These are phyloP conservation scores for Anas georgica DNA, from an alignment of 2,797 vertebrate genomes.

Conservation along the genomic window DNA sequence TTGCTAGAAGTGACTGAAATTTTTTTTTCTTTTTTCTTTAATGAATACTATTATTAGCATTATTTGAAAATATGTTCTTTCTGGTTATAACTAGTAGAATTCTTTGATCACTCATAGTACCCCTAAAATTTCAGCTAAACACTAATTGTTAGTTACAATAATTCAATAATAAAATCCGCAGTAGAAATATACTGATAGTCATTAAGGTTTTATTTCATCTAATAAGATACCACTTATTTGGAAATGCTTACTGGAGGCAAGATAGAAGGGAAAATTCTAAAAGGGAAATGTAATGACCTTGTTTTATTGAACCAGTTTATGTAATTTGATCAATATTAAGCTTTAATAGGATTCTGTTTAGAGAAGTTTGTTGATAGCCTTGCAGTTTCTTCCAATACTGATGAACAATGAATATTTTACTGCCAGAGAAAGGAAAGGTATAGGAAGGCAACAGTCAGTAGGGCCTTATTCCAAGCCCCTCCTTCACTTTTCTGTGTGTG, in stretches of 20 bases:
- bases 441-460: background rate
- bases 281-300: conserved; percentile 49
- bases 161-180: conserved; percentile 20
- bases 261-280: conserved; percentile 8
- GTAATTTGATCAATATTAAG: conserved; percentile 63
- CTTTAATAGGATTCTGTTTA: conserved; percentile 50
- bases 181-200: conserved; percentile 3
- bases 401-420: background rate
- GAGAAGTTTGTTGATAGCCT: conserved; percentile 44
- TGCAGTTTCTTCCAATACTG: conserved; percentile 31
- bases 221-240: conserved; percentile 19
- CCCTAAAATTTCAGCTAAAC: background rate
- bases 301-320: conserved; percentile 61
- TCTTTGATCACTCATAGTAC: background rate
- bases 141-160: conserved; percentile 2
- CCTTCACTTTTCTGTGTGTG: too few relatives aligned
- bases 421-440: background rate
- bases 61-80: background rate
- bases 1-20: background rate
- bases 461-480: background rate
- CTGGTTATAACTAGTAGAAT: background rate
- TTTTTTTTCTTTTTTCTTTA: background rate
- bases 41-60: background rate
- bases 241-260: background rate
- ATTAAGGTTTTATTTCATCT: conserved; percentile 31